Evolutionary conservation across 2,113 vertebrate species (phyloP).

Genomic region (Ranitomeya variabilis): DNA sequence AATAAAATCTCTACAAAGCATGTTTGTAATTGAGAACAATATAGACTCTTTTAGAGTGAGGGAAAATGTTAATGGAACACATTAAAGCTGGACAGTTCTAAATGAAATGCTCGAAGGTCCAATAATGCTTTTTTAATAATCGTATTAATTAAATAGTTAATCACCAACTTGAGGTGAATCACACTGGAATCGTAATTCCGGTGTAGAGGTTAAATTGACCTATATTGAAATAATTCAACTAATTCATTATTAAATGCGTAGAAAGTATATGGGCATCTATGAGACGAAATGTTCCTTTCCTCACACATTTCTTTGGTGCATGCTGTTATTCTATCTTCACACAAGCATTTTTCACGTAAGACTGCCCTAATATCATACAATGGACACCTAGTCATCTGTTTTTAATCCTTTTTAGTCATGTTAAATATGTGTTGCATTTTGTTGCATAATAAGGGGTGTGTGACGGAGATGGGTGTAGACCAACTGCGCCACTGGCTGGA

Average conservation of each 20-base stretch:
- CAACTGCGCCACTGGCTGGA: no score
- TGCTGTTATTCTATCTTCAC: no score
- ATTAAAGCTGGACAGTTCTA: constrained; percentile 12
- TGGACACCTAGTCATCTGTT: no score
- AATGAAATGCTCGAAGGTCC: constrained; percentile 1
- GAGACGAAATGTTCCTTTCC: no score
- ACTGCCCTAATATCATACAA: no score
- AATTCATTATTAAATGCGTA: background rate
- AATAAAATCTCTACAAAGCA: background rate
- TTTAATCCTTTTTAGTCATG: background rate
- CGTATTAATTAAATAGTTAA: constrained; percentile 19
- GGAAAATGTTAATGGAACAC: background rate
- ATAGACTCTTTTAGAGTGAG: background rate
- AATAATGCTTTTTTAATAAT: constrained; percentile 19
- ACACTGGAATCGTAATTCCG: background rate
- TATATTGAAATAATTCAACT: background rate
- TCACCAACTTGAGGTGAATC: background rate
- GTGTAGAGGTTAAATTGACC: background rate
- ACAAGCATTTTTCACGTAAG: no score
- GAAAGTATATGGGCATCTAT: background rate
- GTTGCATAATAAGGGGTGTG: background rate
- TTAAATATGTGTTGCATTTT: background rate
- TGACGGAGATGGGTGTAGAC: no score
- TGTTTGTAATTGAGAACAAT: background rate
- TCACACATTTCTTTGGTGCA: no score